Evolutionary conservation across 2,797 vertebrate species (phyloP).

Genomic region (Fringilla coelebs): DNA sequence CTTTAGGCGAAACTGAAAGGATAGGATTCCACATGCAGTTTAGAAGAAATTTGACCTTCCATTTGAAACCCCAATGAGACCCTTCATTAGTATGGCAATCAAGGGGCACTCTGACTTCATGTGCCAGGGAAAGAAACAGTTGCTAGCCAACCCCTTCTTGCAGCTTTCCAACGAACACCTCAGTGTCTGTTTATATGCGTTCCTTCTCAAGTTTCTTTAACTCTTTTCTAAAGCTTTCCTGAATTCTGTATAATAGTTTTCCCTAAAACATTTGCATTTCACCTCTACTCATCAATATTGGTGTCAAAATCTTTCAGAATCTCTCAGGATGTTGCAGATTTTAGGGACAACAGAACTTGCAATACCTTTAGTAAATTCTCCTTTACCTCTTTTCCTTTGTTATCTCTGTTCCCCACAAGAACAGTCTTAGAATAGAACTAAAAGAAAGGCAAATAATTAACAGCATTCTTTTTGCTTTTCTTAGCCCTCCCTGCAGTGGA

Average conservation of each 20-base stretch:
- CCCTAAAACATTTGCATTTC: background rate
- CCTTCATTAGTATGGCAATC: accelerated
- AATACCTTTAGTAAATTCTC: background rate
- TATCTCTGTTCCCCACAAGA: background rate
- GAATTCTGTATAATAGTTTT: background rate
- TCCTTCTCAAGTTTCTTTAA: background rate
- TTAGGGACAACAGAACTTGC: background rate
- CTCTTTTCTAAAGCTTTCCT: background rate
- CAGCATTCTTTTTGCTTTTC: background rate
- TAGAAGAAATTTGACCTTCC: background rate
- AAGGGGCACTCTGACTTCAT: background rate
- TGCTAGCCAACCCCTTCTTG: background rate
- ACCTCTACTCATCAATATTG: background rate
- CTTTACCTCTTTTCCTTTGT: background rate
- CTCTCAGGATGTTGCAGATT: background rate
- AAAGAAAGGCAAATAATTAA: background rate
- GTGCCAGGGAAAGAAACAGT: background rate
- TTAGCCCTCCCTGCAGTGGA: background rate
- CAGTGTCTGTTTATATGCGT: accelerated
- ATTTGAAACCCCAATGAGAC: background rate
- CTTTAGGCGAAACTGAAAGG: background rate
- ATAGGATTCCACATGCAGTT: background rate
- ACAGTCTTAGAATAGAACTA: background rate
- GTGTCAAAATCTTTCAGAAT: background rate
- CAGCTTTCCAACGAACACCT: background rate